These are phyloP conservation scores for Drosophila pseudoobscura DNA, from an alignment of 1,140 invertebrate species.

Conservation along the genomic window DNA sequence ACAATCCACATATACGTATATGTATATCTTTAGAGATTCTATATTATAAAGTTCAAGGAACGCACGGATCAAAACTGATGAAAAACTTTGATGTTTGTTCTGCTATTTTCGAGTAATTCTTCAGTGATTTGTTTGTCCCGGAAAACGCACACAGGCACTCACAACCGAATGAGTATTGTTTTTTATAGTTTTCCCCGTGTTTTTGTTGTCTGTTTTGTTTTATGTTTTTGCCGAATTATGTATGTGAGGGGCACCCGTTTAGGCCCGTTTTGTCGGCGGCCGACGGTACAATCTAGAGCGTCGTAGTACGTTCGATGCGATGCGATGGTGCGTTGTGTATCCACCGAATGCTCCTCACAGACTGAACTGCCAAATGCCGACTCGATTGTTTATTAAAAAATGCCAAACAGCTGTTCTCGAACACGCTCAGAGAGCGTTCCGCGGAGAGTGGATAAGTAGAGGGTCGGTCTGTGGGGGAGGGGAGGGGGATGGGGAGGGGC, in stretches of 20 bases:
- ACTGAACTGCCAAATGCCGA: constrained; percentile 57
- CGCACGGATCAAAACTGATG: too few species aligned
- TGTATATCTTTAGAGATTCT: too few species aligned
- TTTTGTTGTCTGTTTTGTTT: constrained; percentile 9
- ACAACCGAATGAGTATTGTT: not conserved
- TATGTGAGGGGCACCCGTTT: constrained; percentile 47
- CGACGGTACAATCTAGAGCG: constrained; percentile 29
- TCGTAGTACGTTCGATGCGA: constrained; percentile 1
- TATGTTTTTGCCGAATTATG: constrained; percentile 32
- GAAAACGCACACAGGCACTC: too few species aligned
- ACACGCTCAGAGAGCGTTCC: constrained; percentile 28
- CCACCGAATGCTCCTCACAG: constrained; percentile 67
- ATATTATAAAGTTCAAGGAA: too few species aligned
- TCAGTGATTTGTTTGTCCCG: too few species aligned
- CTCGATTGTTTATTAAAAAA: constrained; percentile 74
- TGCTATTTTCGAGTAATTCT: too few species aligned
- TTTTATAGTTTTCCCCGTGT: not conserved
- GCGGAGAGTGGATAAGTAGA: constrained; percentile 21
- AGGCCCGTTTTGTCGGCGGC: constrained; percentile 46
- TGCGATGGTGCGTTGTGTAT: constrained; percentile 59
- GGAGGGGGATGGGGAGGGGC: not conserved
- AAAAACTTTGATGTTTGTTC: too few species aligned
- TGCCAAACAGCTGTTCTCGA: constrained; percentile 67
- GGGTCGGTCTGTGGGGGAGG: not conserved
- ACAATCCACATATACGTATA: too few species aligned